These are phyloP conservation scores for Peromyscus attwateri DNA, from an alignment of 2,797 vertebrate species.

Conservation along the genomic window DNA sequence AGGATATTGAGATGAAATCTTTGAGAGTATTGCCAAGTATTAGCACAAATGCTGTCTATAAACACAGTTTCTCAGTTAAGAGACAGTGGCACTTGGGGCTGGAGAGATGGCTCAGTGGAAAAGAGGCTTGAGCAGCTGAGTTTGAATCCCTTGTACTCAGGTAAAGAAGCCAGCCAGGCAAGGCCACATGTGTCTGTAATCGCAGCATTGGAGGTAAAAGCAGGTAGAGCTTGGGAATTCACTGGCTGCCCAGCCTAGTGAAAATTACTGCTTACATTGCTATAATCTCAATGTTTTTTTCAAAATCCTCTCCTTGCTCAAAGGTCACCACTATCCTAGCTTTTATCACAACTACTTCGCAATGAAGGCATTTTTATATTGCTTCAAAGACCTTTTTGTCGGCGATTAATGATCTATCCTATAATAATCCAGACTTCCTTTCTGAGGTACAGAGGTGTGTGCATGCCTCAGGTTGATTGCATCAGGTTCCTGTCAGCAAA, in stretches of 20 bases:
- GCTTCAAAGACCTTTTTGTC: not conserved
- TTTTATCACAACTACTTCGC: not conserved
- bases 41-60: not conserved
- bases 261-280: not conserved
- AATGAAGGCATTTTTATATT: not conserved
- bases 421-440: not conserved
- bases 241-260: not conserved
- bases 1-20: slow-evolving; percentile 39
- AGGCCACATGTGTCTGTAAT: not conserved
- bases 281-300: not conserved
- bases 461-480: not conserved
- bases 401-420: not conserved
- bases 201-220: not conserved
- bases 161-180: not conserved
- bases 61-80: not conserved
- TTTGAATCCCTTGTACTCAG: not conserved
- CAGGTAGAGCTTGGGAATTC: not conserved
- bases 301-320: not conserved
- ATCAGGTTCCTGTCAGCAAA: not conserved
- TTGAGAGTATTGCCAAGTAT: slow-evolving; percentile 6
- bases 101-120: not conserved
- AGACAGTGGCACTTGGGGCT: not conserved
- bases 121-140: not conserved
- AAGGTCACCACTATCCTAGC: not conserved
- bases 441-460: not conserved